Evolutionary conservation across 2,113 vertebrate genomes (phyloP), one percentile per base, ranked within the genome.

Genomic region (Spermophilus dauricus): DNA sequence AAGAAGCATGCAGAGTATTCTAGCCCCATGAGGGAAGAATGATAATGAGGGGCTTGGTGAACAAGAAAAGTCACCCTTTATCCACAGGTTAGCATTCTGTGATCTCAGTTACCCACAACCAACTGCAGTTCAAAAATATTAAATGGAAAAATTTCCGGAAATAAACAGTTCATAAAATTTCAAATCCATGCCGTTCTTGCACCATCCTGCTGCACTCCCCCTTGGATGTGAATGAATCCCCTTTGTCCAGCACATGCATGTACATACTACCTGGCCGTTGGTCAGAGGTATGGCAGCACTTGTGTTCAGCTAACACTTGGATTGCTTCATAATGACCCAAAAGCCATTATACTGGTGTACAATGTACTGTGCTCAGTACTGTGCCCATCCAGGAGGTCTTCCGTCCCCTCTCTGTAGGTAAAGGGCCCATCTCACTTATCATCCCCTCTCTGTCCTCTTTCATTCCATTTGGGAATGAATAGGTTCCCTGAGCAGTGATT

Each of bases 21-120:
- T 17, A 30, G 34, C 2, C 22, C 14, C 42, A 37, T 9, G 63
- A 9, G 30, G 14, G 10, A 96, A 17, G 24, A 73, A 48, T 14
- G 53, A 39, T 8, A 3, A 34, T 7, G 53, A 26, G 70, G 22
- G 16, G 14, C 22, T 87, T 37, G 37, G 90, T 58, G 56, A 90
- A 9, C 8, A 11, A 10, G 2, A 24, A 18, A 10, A 13, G 8
- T 16, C 28, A 4, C 28, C 13, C 3, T 28, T 70, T 8, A n/a
- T 24, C 51, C 30, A 48, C 4, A 24, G 8, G 26, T 45, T 45
- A 61, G 32, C 39, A 48, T 73, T 58, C 39, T 61, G 13, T 58
- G n/a, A 61, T 20, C 4, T 30, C 76, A 81, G 69, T 18, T 83
- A 45, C 51, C 78, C 8, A 51, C 6, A 45, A 6, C n/a, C 63